Conservation (phyloP, 1,140 invertebrate genomes). For the Saccostrea cuccullata region DNA sequence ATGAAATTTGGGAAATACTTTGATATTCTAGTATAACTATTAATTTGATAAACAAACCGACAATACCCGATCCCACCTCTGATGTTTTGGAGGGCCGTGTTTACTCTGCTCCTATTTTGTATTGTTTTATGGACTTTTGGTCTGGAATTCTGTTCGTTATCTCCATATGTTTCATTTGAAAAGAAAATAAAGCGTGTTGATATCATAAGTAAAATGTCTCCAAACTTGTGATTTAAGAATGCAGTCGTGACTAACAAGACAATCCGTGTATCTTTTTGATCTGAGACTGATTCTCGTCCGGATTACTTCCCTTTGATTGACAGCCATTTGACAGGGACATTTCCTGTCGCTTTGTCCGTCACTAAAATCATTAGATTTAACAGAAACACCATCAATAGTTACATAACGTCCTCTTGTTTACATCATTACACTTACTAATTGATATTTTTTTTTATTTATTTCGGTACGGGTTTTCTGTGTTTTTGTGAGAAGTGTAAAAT, state of each 20-base stretch:
- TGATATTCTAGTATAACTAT: no score
- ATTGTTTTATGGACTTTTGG: no score
- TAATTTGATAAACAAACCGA: no score
- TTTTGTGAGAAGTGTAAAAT: not conserved
- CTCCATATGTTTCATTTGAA: no score
- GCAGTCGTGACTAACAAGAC: not conserved
- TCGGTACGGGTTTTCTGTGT: not conserved
- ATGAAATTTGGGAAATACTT: no score
- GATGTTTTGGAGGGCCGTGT: no score
- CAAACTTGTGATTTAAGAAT: no score
- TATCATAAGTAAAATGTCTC: no score
- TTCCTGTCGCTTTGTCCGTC: slow-evolving; percentile 12
- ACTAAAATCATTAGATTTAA: not conserved
- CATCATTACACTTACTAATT: not conserved
- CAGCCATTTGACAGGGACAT: slow-evolving; percentile 5
- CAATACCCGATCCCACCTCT: no score
- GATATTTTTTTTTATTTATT: not conserved
- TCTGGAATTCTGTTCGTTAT: no score
- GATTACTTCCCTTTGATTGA: slow-evolving; percentile 25
- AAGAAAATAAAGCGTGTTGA: no score
- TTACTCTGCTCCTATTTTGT: no score
- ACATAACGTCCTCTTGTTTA: slow-evolving; percentile 18
- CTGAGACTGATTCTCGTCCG: not conserved
- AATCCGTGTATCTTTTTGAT: not conserved
- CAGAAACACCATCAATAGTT: slow-evolving; percentile 21